These are phyloP conservation scores for Molanna angustata DNA, from an alignment of 2,888 invertebrate species.

Conservation along the genomic window DNA sequence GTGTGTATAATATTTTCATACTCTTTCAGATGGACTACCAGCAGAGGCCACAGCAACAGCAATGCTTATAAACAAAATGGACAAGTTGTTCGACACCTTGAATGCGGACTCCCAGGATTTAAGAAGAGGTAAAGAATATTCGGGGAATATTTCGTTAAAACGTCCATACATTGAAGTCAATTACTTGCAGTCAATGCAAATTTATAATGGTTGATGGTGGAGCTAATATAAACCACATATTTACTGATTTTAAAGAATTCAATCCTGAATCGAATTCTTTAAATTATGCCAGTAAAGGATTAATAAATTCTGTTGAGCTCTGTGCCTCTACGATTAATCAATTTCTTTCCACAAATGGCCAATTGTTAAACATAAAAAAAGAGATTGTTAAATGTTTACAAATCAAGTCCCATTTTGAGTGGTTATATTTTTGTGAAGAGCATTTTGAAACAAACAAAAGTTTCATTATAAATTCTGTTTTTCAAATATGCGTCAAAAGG, in stretches of 20 bases:
- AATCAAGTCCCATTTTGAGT: background rate
- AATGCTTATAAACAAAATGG: constrained; percentile 1
- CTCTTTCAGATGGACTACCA: background rate
- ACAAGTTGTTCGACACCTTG: background rate
- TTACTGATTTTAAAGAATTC: background rate
- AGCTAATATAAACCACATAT: background rate
- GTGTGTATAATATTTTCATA: background rate
- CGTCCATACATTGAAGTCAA: background rate
- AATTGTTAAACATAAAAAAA: background rate
- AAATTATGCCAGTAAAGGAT: background rate
- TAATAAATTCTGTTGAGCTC: constrained; percentile 2
- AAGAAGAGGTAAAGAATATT: background rate
- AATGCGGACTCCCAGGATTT: background rate
- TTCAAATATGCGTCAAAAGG: no score
- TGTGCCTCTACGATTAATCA: constrained; percentile 1
- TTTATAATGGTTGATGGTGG: constrained; percentile 1
- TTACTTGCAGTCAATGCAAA: constrained; percentile 1
- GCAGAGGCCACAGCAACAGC: background rate
- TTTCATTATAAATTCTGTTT: no score
- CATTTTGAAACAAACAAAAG: no score
- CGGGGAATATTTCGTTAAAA: background rate
- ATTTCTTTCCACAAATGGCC: background rate
- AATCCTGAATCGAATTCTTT: background rate
- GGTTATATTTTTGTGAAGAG: background rate
- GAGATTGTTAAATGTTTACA: background rate